Evolutionary conservation across 92 coral and sea anemone genomes (phyloP).

Genomic region (Paramuricea clavata): DNA sequence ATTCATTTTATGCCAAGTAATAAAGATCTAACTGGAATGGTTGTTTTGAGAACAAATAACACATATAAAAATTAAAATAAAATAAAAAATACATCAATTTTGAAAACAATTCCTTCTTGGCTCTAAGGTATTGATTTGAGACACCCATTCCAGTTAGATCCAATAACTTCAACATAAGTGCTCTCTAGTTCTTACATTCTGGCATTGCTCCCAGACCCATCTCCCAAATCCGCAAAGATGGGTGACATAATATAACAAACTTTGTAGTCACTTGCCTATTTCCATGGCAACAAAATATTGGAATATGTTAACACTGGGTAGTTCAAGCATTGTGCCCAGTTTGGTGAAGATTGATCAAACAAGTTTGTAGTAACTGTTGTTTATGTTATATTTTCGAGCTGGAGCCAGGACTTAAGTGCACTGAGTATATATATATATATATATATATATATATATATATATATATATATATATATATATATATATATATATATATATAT

Average conservation of each 20-base stretch:
- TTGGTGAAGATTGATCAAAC: background rate
- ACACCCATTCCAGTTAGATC: constrained; percentile 18
- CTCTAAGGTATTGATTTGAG: constrained; percentile 1
- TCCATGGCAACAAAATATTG: constrained; percentile 18
- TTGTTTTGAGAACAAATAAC: too few relatives aligned
- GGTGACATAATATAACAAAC: background rate
- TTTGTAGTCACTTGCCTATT: background rate
- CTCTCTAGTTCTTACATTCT: constrained; percentile 15
- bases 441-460: too few relatives aligned
- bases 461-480: too few relatives aligned
- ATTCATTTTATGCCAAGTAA: too few relatives aligned
- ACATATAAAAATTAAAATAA: too few relatives aligned
- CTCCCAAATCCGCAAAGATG: constrained; percentile 18
- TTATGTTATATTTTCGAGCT: background rate
- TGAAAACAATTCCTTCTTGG: constrained; percentile 4
- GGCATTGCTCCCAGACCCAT: constrained; percentile 9
- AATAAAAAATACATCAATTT: too few relatives aligned
- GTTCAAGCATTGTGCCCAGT: constrained; percentile 6
- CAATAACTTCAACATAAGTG: background rate
- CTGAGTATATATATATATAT: too few relatives aligned
- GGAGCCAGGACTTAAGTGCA: too few relatives aligned
- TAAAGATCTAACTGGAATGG: too few relatives aligned
- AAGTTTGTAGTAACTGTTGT: background rate
- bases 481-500: too few relatives aligned
- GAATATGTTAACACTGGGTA: constrained; percentile 8